A percentile compares a stretch with the other conserved stretches of the same genome.
These are phyloP conservation scores for Emydura subglobosa DNA, from an alignment of 2,113 vertebrate species.

Conservation along the genomic window DNA sequence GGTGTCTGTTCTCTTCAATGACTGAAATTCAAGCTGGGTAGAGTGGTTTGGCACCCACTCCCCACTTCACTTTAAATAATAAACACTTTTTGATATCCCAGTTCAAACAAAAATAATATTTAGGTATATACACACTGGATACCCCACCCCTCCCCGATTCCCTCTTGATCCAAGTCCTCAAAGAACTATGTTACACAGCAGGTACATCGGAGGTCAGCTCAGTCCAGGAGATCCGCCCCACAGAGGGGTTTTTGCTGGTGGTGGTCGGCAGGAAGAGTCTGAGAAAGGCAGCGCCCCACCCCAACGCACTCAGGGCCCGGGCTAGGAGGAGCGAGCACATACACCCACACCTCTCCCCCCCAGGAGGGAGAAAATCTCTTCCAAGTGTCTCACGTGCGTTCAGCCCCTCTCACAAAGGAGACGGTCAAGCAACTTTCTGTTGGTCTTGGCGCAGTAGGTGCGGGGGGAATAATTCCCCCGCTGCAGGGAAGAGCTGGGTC, in stretches of 20 bases:
- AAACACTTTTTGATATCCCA: slow-evolving; percentile 48
- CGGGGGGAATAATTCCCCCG: not conserved
- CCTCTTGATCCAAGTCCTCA: slow-evolving; percentile 1
- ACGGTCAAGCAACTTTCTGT: slow-evolving; percentile 36
- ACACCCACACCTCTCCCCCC: not conserved
- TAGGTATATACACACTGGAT: slow-evolving; percentile 69
- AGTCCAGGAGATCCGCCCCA: not conserved
- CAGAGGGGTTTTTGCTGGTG: not conserved
- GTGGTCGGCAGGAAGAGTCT: slow-evolving; percentile 50
- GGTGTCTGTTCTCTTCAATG: slow-evolving; percentile 9
- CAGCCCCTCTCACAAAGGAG: slow-evolving; percentile 41
- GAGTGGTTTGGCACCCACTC: not conserved
- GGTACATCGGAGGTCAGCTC: not conserved
- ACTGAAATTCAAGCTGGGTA: slow-evolving; percentile 17
- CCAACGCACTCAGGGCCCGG: not conserved
- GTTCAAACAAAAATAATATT: slow-evolving; percentile 62
- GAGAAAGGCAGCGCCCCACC: not conserved
- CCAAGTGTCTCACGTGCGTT: slow-evolving; percentile 18
- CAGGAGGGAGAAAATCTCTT: slow-evolving; percentile 57
- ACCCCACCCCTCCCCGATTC: not conserved
- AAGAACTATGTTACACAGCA: slow-evolving; percentile 1
- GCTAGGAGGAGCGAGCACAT: slow-evolving; percentile 5
- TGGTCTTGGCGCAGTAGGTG: slow-evolving; percentile 39
- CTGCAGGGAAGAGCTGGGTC: not conserved
- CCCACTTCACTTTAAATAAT: slow-evolving; percentile 47